These are phyloP conservation scores for Polypterus senegalus DNA, from an alignment of 2,113 vertebrate genomes.

Conservation along the genomic window DNA sequence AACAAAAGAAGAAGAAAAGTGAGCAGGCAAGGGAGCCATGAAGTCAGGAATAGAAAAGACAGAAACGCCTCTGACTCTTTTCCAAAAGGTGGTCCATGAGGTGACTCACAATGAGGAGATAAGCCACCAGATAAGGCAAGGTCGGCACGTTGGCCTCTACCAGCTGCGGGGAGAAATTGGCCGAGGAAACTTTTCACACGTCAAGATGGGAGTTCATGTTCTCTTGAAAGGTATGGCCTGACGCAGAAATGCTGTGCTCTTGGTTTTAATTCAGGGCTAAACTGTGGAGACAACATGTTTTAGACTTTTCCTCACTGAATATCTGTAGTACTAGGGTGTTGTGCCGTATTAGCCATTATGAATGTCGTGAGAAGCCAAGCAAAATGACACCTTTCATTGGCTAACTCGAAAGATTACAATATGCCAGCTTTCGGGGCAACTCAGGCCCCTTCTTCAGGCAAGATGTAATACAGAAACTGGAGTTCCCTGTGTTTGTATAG, in stretches of 20 bases:
- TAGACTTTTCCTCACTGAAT: no score
- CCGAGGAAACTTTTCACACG: constrained; percentile 51
- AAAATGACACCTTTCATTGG: no score
- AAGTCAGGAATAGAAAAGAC: background rate
- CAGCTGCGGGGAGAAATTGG: constrained; percentile 50
- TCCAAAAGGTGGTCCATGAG: constrained; percentile 37
- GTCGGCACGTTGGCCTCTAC: constrained; percentile 44
- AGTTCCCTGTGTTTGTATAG: no score
- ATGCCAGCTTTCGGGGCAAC: no score
- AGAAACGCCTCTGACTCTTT: constrained; percentile 15
- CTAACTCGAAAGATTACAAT: no score
- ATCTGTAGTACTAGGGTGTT: background rate
- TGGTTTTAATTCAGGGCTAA: no score
- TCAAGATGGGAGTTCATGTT: constrained; percentile 47
- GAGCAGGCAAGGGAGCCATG: background rate
- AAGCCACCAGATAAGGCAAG: constrained; percentile 35
- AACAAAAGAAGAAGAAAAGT: no score
- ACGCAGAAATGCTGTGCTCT: background rate
- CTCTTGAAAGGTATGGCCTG: constrained; percentile 48
- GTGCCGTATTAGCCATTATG: background rate
- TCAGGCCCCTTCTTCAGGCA: no score
- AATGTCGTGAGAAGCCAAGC: background rate
- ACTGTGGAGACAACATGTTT: no score
- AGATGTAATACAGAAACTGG: no score
- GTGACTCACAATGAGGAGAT: constrained; percentile 38